Conservation (phyloP, 2,797 vertebrate genomes). For the Sebastes hopkinsi region DNA sequence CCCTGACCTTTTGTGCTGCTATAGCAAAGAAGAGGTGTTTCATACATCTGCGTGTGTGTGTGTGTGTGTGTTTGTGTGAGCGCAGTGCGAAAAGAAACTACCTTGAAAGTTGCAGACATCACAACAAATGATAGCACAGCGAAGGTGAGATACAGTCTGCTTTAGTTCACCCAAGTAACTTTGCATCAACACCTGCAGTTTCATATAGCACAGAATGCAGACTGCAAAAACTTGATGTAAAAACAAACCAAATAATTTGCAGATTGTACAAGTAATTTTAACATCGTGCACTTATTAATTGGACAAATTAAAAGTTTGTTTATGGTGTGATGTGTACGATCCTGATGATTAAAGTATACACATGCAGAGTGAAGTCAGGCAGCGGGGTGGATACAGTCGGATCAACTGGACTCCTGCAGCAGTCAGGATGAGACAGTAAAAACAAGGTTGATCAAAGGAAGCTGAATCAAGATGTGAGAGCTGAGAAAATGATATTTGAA, state of each 20-base stretch:
- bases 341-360: conserved; percentile 10
- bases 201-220: background rate
- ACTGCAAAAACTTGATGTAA: background rate
- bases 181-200: background rate
- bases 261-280: background rate
- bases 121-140: background rate
- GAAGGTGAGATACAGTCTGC: background rate
- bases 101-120: conserved; percentile 3
- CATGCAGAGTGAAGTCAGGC: conserved; percentile 13
- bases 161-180: background rate
- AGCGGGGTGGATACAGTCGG: background rate
- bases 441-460: conserved; percentile 32
- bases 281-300: background rate
- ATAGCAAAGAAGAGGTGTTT: conserved; percentile 2
- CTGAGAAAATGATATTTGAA: background rate
- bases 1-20: conserved; percentile 11
- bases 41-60: background rate
- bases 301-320: background rate
- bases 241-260: background rate
- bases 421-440: conserved; percentile 8
- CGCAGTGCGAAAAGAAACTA: background rate
- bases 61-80: background rate
- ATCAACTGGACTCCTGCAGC: conserved; percentile 17
- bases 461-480: conserved; percentile 1
- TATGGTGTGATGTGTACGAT: background rate